phyloP scores from a whole-genome alignment of 2,797 vertebrate genomes.

The Phoebastria nigripes region DNA sequence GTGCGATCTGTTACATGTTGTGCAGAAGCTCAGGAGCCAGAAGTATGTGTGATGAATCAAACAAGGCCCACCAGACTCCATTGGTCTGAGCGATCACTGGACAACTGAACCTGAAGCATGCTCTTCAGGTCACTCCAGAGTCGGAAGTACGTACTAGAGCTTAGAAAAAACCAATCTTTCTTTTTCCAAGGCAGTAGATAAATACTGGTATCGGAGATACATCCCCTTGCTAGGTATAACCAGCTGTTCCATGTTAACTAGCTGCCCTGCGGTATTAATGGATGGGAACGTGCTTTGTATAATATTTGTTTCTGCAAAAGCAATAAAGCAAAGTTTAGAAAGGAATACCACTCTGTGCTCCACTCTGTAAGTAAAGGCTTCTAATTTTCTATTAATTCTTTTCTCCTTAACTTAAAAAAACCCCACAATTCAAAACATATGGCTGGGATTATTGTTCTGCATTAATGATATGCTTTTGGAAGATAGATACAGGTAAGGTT shows the following conservation, averaged over 20 bases:
- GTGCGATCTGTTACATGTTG: not conserved
- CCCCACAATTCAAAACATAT: not conserved
- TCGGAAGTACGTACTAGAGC: rapidly evolving
- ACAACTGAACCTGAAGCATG: not conserved
- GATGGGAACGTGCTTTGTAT: not conserved
- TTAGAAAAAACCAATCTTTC: not conserved
- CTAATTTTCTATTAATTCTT: not conserved
- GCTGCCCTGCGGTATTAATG: not conserved
- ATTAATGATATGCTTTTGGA: not conserved
- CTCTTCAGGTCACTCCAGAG: not conserved
- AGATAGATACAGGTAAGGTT: not conserved
- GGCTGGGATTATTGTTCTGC: not conserved
- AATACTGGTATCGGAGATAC: not conserved
- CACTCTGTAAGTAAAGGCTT: not conserved
- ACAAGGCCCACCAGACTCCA: too few relatives aligned
- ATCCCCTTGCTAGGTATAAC: not conserved
- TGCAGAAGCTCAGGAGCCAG: not conserved
- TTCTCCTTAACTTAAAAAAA: not conserved
- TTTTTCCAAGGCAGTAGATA: not conserved
- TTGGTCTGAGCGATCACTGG: too few relatives aligned
- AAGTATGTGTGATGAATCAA: not conserved
- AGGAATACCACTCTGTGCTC: not conserved
- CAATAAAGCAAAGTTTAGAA: not conserved
- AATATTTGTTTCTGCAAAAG: not conserved
- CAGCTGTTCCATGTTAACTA: not conserved